Evolutionary conservation across 2,113 vertebrate species (phyloP).

Genomic region (Charina bottae): DNA sequence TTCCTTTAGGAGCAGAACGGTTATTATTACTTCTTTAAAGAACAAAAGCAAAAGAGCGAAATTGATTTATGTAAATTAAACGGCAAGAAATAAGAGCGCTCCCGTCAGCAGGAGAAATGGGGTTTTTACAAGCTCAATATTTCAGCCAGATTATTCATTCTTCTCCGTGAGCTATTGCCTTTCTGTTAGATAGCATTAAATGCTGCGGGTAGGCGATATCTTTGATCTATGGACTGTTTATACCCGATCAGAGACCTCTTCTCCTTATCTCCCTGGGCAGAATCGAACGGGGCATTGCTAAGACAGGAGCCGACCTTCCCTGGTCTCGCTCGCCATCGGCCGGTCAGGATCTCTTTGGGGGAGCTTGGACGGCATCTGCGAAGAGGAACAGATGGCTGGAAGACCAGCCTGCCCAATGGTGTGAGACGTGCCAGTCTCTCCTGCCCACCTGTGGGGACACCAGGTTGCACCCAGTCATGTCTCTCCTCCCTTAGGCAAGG

Average conservation of each 20-base stretch:
- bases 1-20: slow-evolving; percentile 27
- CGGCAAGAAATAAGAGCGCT: slow-evolving; percentile 59
- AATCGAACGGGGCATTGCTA: slow-evolving; percentile 35
- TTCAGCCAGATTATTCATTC: slow-evolving; percentile 69
- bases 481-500: neutral
- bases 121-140: slow-evolving; percentile 65
- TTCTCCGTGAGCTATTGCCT: slow-evolving; percentile 60
- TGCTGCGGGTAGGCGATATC: slow-evolving; percentile 58
- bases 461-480: neutral
- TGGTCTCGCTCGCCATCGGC: neutral
- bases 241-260: neutral
- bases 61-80: slow-evolving; percentile 71
- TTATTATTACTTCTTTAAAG: slow-evolving; percentile 42
- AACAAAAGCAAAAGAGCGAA: neutral
- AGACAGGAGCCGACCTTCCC: neutral
- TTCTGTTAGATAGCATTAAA: slow-evolving; percentile 69
- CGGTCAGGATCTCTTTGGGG: neutral
- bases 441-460: neutral
- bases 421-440: neutral
- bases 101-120: slow-evolving; percentile 63
- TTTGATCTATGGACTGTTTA: slow-evolving; percentile 65
- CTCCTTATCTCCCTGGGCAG: slow-evolving; percentile 56
- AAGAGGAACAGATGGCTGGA: neutral
- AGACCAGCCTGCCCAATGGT: too few species aligned
- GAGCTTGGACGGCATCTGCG: too few species aligned